Conservation (phyloP, 2,888 invertebrate species). For the Limnephilus lunatus region DNA sequence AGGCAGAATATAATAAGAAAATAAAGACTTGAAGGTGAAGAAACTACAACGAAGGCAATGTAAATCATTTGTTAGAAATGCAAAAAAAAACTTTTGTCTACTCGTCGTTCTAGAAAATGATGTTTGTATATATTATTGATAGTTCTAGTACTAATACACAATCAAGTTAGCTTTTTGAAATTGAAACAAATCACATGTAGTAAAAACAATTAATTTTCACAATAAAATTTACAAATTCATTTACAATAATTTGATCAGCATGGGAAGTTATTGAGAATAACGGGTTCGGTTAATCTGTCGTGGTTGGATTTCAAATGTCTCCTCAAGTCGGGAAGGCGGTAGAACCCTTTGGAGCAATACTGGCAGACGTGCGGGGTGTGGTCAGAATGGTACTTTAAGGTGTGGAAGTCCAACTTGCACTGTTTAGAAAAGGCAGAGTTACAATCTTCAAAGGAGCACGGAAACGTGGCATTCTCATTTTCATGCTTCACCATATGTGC, state of each 20-base stretch:
- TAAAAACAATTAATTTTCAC: not conserved
- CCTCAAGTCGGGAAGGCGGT: constrained; percentile 73
- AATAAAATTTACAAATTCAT: not conserved
- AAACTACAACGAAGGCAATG: too few species aligned
- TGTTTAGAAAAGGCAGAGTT: constrained; percentile 73
- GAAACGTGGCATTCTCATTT: constrained; percentile 72
- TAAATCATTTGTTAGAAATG: not conserved
- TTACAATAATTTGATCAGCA: constrained; percentile 9
- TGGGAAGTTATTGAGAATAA: not conserved
- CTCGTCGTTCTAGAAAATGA: not conserved
- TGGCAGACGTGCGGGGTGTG: constrained; percentile 74
- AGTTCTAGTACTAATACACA: not conserved
- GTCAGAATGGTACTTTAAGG: constrained; percentile 74
- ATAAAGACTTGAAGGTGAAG: not conserved
- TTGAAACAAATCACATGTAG: not conserved
- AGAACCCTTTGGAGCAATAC: constrained; percentile 74
- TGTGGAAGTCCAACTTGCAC: constrained; percentile 74
- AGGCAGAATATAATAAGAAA: not conserved
- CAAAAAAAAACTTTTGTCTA: not conserved
- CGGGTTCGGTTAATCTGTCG: not conserved
- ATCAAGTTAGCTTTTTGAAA: not conserved
- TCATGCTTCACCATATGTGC: constrained; percentile 74
- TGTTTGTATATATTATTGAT: not conserved
- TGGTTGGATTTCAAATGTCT: constrained; percentile 68
- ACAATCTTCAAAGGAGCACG: constrained; percentile 74